Evolutionary conservation across 1,140 invertebrate genomes (phyloP).

Genomic region (Tetramorium alpestre): DNA sequence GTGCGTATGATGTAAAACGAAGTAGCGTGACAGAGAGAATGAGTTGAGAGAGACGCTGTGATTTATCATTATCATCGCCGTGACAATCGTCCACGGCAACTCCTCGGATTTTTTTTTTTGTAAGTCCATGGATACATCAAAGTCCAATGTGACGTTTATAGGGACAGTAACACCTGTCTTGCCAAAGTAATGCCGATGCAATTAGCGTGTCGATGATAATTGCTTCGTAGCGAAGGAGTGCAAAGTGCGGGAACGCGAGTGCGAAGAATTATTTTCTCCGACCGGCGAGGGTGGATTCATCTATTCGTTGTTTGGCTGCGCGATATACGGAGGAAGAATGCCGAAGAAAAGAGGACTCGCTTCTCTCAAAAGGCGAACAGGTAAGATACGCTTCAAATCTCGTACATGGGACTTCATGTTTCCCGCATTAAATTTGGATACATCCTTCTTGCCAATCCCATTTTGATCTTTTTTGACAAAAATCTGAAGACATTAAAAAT

Average conservation of each 20-base stretch:
- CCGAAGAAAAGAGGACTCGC: conserved; percentile 72
- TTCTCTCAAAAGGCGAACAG: conserved; percentile 68
- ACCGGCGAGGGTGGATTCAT: conserved; percentile 12
- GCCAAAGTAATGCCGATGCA: conserved; percentile 10
- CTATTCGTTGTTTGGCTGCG: conserved; percentile 5
- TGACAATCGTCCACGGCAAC: not conserved
- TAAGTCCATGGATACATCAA: conserved; percentile 3
- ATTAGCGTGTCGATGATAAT: conserved; percentile 41
- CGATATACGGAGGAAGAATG: conserved; percentile 65
- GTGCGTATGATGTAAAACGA: not conserved
- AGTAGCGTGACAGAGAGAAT: not conserved
- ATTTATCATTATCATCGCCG: not conserved
- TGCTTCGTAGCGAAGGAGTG: conserved; percentile 11
- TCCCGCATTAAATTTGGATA: not conserved
- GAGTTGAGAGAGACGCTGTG: not conserved
- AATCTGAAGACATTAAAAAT: not conserved
- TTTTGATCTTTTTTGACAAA: not conserved
- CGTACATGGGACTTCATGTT: not conserved
- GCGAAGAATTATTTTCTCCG: conserved; percentile 9
- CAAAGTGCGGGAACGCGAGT: conserved; percentile 39
- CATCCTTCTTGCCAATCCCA: not conserved
- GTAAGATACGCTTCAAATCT: conserved; percentile 50
- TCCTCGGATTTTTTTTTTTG: not conserved
- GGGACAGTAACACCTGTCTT: not conserved
- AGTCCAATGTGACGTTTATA: not conserved